These are phyloP conservation scores for Agrochola macilenta DNA, from an alignment of 2,888 invertebrate genomes.

Conservation along the genomic window DNA sequence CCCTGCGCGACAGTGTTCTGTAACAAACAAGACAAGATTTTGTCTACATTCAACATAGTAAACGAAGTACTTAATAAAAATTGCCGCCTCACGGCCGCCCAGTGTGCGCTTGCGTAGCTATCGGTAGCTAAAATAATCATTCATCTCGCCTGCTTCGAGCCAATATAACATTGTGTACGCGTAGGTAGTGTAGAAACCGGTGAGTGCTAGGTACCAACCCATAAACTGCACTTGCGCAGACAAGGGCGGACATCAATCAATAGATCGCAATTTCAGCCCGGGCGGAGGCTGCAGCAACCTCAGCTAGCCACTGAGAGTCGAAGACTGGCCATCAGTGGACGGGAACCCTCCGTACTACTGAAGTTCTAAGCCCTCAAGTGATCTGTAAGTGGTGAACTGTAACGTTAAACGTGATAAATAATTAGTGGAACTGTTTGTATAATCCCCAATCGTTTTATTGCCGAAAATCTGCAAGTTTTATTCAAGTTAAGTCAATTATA, in stretches of 20 bases:
- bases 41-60: too few species aligned
- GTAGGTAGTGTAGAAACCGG: neutral
- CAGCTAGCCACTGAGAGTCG: slow-evolving; percentile 8
- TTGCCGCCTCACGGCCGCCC: too few species aligned
- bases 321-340: slow-evolving; percentile 9
- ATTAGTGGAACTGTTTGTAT: neutral
- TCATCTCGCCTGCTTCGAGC: slow-evolving; percentile 2
- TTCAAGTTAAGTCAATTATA: too few species aligned
- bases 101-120: neutral
- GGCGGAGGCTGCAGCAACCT: slow-evolving; percentile 30
- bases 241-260: slow-evolving; percentile 44
- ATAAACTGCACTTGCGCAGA: slow-evolving; percentile 51
- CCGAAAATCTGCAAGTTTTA: neutral
- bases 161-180: slow-evolving; percentile 2
- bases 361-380: neutral
- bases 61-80: too few species aligned
- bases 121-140: slow-evolving; percentile 3
- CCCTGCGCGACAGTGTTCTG: too few species aligned
- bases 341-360: neutral
- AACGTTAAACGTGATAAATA: neutral
- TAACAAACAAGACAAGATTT: too few species aligned
- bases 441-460: neutral
- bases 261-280: slow-evolving; percentile 17
- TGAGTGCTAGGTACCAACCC: slow-evolving; percentile 6
- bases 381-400: slow-evolving; percentile 15